Base-by-base conservation (phyloP, 2,113 vertebrate species). In the Heloderma charlesbogerti region DNA sequence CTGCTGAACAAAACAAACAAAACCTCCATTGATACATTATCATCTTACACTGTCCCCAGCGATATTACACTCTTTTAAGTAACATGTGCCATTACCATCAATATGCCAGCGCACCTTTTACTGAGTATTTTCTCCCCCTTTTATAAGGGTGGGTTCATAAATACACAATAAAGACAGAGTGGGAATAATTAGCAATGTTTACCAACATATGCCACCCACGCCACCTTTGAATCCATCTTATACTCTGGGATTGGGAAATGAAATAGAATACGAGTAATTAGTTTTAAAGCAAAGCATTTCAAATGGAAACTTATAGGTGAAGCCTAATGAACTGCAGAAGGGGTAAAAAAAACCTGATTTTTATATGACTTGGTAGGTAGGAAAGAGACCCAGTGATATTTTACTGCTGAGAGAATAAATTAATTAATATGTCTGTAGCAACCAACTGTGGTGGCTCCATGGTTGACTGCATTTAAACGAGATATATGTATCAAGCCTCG, bases 321-420 rank as follows among this genome's bases (percentile, higher is more conserved):
- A 94, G 86, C 45, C 92, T 94, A 95, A 94, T 95, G 94, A 96
- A 94, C 92, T 93, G 94, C 87, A 71, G 92, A 84, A 69, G 43
- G 69, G 13, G 4, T 12, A 8, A 60, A 18, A 18, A 57, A 75
- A 71, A 82, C 27, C 0, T 29, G 27, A 86, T 89, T 90, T 94
- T 96, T 97, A 97, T 97, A 95, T 96, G 91, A 96, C 94, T 93
- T 88, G 82, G 88, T 93, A 91, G 96, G 93, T 96, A 96, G 95
- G 77, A 10, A 95, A 94, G 93, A 96, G 96, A 96, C 84, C 37
- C 66, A 6, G 95, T 95, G 84, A 94, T 97, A 97, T 97, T 97
- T 97, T 97, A 97, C 93, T 96, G 95, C 92, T 89, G 94, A 95
- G 96, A 93, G 95, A 97, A 97, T 97, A 97, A 97, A 97, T 97